Conservation (phyloP, 2,888 invertebrate species). For the Dioctria linearis region DNA sequence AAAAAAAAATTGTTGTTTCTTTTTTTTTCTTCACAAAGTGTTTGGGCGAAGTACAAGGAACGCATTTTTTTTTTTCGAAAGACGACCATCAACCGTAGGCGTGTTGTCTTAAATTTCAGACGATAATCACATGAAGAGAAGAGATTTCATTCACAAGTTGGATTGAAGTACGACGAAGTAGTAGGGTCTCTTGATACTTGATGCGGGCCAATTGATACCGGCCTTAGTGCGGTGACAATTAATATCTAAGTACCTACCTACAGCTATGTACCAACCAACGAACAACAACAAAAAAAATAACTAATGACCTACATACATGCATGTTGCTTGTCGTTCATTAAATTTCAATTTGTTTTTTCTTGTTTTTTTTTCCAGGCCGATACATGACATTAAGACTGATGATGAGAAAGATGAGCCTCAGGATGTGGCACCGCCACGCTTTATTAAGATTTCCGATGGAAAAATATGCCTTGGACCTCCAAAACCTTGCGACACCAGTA, state of each 20-base stretch:
- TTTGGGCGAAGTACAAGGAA: constrained; percentile 20
- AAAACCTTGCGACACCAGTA: constrained; percentile 24
- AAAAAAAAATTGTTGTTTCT: too few relatives aligned
- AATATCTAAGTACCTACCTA: not conserved
- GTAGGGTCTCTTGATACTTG: constrained; percentile 9
- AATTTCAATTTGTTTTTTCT: not conserved
- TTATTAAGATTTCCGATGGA: constrained; percentile 60
- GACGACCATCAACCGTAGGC: constrained; percentile 27
- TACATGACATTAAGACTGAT: constrained; percentile 51
- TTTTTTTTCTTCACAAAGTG: not conserved
- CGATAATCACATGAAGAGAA: not conserved
- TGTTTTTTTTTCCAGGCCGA: constrained; percentile 40
- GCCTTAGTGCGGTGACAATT: constrained; percentile 5
- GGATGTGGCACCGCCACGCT: constrained; percentile 60
- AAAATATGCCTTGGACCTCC: constrained; percentile 60
- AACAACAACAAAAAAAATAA: constrained; percentile 19
- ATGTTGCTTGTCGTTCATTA: too few relatives aligned
- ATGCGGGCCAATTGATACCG: constrained; percentile 10
- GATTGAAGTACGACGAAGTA: not conserved
- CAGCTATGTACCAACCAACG: too few relatives aligned
- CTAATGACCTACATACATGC: constrained; percentile 24
- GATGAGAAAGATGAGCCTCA: constrained; percentile 60
- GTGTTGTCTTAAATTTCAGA: constrained; percentile 30
- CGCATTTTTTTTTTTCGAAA: constrained; percentile 19
- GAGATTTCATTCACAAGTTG: not conserved